These are phyloP conservation scores for Bombus soroeensis DNA, from an alignment of 1,140 invertebrate species.

Conservation along the genomic window DNA sequence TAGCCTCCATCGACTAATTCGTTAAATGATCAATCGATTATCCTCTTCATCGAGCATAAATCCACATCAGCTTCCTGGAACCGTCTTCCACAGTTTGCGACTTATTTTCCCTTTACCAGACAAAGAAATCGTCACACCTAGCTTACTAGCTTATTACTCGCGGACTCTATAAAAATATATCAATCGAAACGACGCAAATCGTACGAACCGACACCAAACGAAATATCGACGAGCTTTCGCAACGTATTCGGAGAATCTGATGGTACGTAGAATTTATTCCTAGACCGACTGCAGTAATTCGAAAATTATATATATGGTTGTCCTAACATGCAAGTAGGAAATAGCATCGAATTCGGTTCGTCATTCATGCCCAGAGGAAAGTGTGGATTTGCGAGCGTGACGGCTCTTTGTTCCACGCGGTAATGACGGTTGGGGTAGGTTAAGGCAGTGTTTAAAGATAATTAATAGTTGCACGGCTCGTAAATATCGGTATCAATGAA, in stretches of 20 bases:
- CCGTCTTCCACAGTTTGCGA: conserved; percentile 35
- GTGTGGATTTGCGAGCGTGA: not conserved
- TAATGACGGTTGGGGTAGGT: conserved; percentile 72
- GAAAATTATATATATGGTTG: too few species aligned
- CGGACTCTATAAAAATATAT: not conserved
- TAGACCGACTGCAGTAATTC: too few species aligned
- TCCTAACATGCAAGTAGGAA: too few species aligned
- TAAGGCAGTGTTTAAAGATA: conserved; percentile 69
- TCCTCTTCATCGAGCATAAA: conserved; percentile 60
- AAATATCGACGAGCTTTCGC: too few species aligned
- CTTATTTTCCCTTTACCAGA: conserved; percentile 30
- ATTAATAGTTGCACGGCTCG: conserved; percentile 75
- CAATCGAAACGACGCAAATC: not conserved
- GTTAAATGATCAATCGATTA: conserved; percentile 67
- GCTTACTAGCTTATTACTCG: not conserved
- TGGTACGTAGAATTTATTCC: too few species aligned
- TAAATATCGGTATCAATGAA: conserved; percentile 74
- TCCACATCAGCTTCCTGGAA: conserved; percentile 42
- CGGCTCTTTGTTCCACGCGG: conserved; percentile 51
- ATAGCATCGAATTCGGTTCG: not conserved
- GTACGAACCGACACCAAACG: not conserved
- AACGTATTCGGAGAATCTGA: too few species aligned
- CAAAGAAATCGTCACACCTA: conserved; percentile 1
- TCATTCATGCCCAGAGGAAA: not conserved
- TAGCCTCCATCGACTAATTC: conserved; percentile 61